phyloP scores from a whole-genome alignment of 2,888 invertebrate species.

The Sarcophaga subvicina region DNA sequence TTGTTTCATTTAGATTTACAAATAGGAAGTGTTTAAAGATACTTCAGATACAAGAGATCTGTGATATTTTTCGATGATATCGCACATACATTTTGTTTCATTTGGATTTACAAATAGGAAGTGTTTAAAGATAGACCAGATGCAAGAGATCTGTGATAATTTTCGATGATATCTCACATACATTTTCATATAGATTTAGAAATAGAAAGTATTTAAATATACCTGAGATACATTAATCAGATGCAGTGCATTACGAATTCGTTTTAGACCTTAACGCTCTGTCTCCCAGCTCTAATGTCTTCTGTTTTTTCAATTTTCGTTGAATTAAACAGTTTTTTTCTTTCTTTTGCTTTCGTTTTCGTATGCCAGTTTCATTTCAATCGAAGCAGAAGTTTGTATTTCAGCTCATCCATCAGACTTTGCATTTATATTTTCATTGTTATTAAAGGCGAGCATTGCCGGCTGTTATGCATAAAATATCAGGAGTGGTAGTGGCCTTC shows the following conservation, averaged over 20 bases:
- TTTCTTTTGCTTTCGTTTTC: background rate
- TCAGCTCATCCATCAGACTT: slow-evolving; percentile 35
- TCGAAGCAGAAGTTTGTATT: slow-evolving; percentile 25
- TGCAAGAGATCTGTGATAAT: too few relatives aligned
- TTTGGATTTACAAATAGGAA: too few relatives aligned
- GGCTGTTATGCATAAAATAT: background rate
- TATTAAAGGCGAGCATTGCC: background rate
- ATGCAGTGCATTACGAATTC: slow-evolving; percentile 4
- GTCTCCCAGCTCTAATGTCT: background rate
- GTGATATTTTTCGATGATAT: too few relatives aligned
- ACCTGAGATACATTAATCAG: too few relatives aligned
- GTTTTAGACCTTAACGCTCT: background rate
- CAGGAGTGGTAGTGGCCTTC: background rate
- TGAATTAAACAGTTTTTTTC: slow-evolving; percentile 12
- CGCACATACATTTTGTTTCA: too few relatives aligned
- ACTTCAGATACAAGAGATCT: too few relatives aligned
- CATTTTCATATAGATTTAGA: too few relatives aligned
- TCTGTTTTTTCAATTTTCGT: background rate
- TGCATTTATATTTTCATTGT: slow-evolving; percentile 29
- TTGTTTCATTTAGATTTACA: too few relatives aligned
- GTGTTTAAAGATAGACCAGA: too few relatives aligned
- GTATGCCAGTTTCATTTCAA: slow-evolving; percentile 6
- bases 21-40: too few relatives aligned
- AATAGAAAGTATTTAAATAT: too few relatives aligned
- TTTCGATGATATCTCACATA: too few relatives aligned